Conservation (phyloP, 2,888 invertebrate genomes). For the Epinotia demarniana region DNA sequence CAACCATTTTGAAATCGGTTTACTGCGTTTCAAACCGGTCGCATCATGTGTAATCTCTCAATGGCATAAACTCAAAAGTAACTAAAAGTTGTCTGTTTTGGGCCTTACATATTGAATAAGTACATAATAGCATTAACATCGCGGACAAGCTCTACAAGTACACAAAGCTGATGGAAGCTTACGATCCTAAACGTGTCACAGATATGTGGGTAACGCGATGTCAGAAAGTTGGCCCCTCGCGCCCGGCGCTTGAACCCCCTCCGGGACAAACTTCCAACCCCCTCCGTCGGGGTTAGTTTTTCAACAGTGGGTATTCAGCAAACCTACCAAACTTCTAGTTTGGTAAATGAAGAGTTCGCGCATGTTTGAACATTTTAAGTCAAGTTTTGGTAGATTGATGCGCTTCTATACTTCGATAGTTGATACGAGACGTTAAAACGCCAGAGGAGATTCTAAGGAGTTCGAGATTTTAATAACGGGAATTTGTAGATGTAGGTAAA, state of each 20-base stretch:
- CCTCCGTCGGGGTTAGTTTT: constrained; percentile 38
- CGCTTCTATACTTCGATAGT: constrained; percentile 17
- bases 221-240: constrained; percentile 38
- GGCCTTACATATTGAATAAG: background rate
- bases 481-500: too few species aligned
- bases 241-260: constrained; percentile 35
- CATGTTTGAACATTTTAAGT: constrained; percentile 14
- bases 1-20: too few species aligned
- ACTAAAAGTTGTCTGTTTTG: too few species aligned
- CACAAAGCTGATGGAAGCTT: constrained; percentile 15
- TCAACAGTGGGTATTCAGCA: constrained; percentile 36
- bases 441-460: too few species aligned
- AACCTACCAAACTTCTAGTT: constrained; percentile 39
- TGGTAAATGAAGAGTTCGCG: constrained; percentile 18
- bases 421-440: background rate
- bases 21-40: too few species aligned
- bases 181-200: constrained; percentile 10
- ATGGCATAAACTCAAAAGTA: too few species aligned
- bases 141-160: constrained; percentile 1
- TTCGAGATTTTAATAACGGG: background rate
- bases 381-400: constrained; percentile 27
- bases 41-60: too few species aligned
- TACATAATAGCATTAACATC: background rate
- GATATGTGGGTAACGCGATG: constrained; percentile 35
- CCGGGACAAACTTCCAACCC: constrained; percentile 31